Evolutionary conservation across 2,113 vertebrate species (phyloP).

Genomic region (Pyrgilauda ruficollis): DNA sequence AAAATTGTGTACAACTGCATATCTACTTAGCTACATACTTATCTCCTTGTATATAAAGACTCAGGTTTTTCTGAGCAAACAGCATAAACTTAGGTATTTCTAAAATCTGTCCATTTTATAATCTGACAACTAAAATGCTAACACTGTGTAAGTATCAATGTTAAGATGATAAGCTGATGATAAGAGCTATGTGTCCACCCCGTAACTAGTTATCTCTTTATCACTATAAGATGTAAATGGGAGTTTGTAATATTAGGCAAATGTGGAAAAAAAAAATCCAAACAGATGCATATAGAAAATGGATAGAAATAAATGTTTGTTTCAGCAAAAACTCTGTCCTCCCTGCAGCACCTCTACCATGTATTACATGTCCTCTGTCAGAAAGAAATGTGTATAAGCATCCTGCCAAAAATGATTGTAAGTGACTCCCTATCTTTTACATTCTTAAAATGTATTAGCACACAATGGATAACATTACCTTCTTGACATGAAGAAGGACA

Average conservation of each 20-base stretch:
- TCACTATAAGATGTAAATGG: neutral
- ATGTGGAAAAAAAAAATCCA: neutral
- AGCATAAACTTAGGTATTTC: neutral
- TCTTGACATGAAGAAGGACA: slow-evolving; percentile 86
- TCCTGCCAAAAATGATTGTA: neutral
- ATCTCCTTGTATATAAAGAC: neutral
- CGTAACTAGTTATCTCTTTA: neutral
- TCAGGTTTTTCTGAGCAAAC: neutral
- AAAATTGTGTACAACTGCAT: neutral
- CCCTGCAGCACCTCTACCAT: neutral
- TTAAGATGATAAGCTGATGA: neutral
- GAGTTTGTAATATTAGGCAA: neutral
- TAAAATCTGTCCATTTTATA: neutral
- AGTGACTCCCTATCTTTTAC: neutral
- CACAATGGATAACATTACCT: slow-evolving; percentile 73
- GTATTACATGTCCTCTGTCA: neutral
- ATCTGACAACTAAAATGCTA: neutral
- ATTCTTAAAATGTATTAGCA: neutral
- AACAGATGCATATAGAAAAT: neutral
- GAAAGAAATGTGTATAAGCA: neutral
- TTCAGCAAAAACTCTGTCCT: neutral
- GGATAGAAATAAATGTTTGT: neutral
- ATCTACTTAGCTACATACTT: neutral
- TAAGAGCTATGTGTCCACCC: neutral
- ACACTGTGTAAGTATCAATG: neutral